These are phyloP conservation scores for Thymelicus sylvestris DNA, from an alignment of 2,888 invertebrate genomes.

Conservation along the genomic window DNA sequence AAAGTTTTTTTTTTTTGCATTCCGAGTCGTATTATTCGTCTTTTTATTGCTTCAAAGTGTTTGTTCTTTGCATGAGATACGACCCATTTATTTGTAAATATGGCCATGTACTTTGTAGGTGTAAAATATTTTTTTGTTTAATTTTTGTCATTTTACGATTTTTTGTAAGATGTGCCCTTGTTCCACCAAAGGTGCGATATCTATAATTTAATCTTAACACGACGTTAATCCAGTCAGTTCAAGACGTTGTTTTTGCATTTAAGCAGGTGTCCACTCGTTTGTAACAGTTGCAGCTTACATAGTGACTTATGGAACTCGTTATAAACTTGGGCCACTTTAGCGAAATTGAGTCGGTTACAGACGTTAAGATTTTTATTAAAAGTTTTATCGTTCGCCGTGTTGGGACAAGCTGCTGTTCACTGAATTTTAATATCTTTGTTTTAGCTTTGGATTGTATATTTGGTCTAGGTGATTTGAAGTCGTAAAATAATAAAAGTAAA, in stretches of 20 bases:
- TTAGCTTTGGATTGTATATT: conserved; percentile 2
- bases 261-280: conserved; percentile 32
- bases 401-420: conserved; percentile 24
- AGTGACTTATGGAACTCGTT: conserved; percentile 39
- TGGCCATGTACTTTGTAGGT: no score
- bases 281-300: conserved; percentile 22
- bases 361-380: conserved; percentile 42
- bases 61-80: no score
- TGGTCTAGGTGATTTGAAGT: background rate
- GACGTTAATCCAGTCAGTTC: background rate
- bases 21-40: no score
- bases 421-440: conserved; percentile 28
- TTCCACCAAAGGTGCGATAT: no score
- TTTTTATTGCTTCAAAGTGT: no score
- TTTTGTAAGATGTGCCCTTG: no score
- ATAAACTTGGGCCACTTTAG: conserved; percentile 36
- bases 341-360: conserved; percentile 42
- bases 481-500: no score
- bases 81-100: no score
- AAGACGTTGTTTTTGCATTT: conserved; percentile 25
- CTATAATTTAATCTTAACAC: background rate
- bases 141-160: no score
- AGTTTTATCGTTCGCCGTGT: conserved; percentile 26
- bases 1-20: no score
- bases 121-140: no score